Evolutionary conservation across 1,140 invertebrate genomes (phyloP).

Genomic region (Dendrolimus punctatus): DNA sequence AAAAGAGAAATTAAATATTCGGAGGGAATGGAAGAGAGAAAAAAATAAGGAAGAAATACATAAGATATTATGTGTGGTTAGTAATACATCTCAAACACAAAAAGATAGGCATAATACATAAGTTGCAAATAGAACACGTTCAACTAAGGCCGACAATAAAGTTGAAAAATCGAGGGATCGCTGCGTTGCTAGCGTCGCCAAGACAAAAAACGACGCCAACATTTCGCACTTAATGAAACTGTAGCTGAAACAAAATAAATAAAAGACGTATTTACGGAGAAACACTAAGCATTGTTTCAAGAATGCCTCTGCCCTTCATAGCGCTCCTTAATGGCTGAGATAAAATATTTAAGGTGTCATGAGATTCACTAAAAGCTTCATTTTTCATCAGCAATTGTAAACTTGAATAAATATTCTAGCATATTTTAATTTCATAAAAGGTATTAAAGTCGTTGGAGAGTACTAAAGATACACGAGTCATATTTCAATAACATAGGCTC

Average conservation of each 20-base stretch:
- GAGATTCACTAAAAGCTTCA: conserved; percentile 7
- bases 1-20: too few species aligned
- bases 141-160: conserved; percentile 57
- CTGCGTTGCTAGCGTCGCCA: conserved; percentile 48
- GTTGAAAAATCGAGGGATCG: conserved; percentile 62
- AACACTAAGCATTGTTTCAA: conserved; percentile 47
- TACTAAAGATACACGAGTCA: too few species aligned
- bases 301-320: conserved; percentile 28
- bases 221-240: conserved; percentile 68
- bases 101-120: neutral
- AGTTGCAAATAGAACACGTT: conserved; percentile 34
- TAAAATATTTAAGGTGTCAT: conserved; percentile 35
- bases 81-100: too few species aligned
- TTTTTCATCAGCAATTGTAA: conserved; percentile 2
- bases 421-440: too few species aligned
- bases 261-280: conserved; percentile 47
- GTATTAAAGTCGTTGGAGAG: too few species aligned
- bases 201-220: conserved; percentile 57
- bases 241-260: conserved; percentile 60
- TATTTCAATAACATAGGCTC: too few species aligned
- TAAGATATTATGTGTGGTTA: too few species aligned
- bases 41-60: too few species aligned
- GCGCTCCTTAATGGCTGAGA: conserved; percentile 34
- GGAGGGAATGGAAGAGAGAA: too few species aligned
- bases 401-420: too few species aligned